Evolutionary conservation across 2,113 vertebrate genomes (phyloP).

Genomic region (Hemichromis elongatus): DNA sequence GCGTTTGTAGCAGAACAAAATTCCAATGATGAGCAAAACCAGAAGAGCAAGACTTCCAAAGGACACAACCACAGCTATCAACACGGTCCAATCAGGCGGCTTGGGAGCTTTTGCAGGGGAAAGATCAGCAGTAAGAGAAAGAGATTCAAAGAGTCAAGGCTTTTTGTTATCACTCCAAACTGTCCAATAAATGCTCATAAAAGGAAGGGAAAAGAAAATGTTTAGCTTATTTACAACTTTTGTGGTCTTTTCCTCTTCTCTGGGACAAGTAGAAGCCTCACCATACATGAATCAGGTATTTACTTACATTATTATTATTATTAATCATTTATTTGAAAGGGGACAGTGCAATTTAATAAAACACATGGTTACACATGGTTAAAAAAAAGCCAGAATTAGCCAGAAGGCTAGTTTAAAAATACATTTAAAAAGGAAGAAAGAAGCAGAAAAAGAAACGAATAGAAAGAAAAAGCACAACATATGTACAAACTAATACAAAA

Average conservation of each 20-base stretch:
- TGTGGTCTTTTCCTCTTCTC: background rate
- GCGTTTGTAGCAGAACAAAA: conserved; percentile 63
- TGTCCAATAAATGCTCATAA: background rate
- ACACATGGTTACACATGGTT: too few species aligned
- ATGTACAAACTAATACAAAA: too few species aligned
- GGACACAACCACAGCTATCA: conserved; percentile 66
- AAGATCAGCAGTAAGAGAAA: background rate
- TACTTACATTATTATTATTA: too few species aligned
- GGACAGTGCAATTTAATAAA: too few species aligned
- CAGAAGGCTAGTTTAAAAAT: too few species aligned
- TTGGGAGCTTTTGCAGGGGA: conserved; percentile 13
- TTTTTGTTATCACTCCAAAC: background rate
- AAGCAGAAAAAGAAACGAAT: too few species aligned
- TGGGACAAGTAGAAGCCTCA: fast-evolving
- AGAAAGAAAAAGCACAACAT: too few species aligned
- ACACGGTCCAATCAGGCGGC: conserved; percentile 63
- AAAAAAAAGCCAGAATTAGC: too few species aligned
- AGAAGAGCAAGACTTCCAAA: conserved; percentile 60
- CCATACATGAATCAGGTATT: too few species aligned
- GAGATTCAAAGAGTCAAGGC: background rate
- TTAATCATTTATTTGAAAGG: too few species aligned
- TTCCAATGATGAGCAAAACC: conserved; percentile 61
- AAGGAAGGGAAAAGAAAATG: fast-evolving
- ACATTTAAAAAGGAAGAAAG: too few species aligned
- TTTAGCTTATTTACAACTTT: background rate